phyloP scores from a whole-genome alignment of 2,797 vertebrate species.

The Denticeps clupeoides region DNA sequence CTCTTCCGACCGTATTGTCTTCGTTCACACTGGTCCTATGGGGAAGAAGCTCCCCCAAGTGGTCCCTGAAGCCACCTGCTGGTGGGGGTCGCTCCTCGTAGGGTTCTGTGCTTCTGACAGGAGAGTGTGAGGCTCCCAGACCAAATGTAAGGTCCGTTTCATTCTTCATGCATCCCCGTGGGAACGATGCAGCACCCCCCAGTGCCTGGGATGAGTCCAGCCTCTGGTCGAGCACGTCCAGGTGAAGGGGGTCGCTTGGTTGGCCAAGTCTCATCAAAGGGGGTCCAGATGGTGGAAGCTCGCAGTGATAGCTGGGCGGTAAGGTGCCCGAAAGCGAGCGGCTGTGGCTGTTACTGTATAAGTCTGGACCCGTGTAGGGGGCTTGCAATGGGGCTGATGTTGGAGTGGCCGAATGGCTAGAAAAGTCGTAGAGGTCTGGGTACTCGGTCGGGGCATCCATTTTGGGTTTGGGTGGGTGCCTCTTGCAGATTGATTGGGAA shows the following conservation, averaged over 20 bases:
- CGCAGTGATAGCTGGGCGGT: constrained; percentile 69
- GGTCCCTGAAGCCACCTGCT: constrained; percentile 46
- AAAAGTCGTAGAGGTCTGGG: constrained; percentile 91
- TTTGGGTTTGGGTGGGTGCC: constrained; percentile 83
- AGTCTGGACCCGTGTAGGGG: constrained; percentile 83
- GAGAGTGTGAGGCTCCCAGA: constrained; percentile 65
- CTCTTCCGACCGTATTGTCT: constrained; percentile 46
- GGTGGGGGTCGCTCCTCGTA: constrained; percentile 47
- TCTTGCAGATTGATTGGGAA: constrained; percentile 63
- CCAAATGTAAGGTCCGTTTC: constrained; percentile 92
- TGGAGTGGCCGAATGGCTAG: no score
- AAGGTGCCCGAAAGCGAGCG: constrained; percentile 64
- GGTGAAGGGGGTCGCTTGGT: constrained; percentile 72
- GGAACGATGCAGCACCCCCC: constrained; percentile 37
- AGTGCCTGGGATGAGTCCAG: constrained; percentile 69
- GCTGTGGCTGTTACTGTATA: constrained; percentile 88
- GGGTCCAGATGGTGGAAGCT: constrained; percentile 60
- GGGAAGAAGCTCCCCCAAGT: constrained; percentile 41
- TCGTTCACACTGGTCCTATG: constrained; percentile 63
- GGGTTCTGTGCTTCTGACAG: no score
- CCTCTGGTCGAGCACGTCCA: constrained; percentile 83
- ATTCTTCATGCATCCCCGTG: constrained; percentile 63
- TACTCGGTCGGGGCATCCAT: constrained; percentile 75
- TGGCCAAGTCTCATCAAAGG: no score
- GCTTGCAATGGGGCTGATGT: constrained; percentile 68